phyloP scores from a whole-genome alignment of 2,113 vertebrate genomes.

The Hippocampus comes region DNA sequence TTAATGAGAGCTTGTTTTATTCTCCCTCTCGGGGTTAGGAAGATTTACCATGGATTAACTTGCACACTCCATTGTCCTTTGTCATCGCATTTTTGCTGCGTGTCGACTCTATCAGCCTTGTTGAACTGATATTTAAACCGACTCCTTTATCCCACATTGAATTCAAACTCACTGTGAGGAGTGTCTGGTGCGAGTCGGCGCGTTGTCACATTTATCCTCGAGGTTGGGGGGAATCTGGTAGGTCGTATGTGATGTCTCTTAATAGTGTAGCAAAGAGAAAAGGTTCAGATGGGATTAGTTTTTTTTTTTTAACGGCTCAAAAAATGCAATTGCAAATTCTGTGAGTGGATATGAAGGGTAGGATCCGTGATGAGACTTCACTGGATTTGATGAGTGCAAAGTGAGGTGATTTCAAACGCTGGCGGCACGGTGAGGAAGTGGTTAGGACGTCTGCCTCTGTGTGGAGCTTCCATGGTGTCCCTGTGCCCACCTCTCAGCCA shows the following conservation, averaged over 20 bases:
- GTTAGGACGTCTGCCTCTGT: too few relatives aligned
- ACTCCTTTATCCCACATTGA: slow-evolving; percentile 5
- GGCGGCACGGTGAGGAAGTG: neutral
- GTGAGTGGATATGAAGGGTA: slow-evolving; percentile 32
- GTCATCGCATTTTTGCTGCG: slow-evolving; percentile 38
- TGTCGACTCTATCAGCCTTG: slow-evolving; percentile 21
- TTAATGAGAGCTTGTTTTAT: slow-evolving; percentile 74
- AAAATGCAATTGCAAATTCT: slow-evolving; percentile 40
- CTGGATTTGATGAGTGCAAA: neutral
- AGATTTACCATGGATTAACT: slow-evolving; percentile 75
- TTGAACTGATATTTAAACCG: slow-evolving; percentile 12
- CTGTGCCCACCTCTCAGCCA: too few relatives aligned
- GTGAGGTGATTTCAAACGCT: neutral
- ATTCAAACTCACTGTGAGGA: neutral
- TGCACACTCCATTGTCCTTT: slow-evolving; percentile 56
- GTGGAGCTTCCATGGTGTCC: too few relatives aligned
- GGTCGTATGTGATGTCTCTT: slow-evolving; percentile 33
- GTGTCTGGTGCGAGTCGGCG: neutral
- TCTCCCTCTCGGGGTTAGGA: slow-evolving; percentile 67
- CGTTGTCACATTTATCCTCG: slow-evolving; percentile 11
- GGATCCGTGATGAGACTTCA: slow-evolving; percentile 27
- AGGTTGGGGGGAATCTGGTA: slow-evolving; percentile 27
- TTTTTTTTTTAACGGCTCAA: slow-evolving; percentile 35
- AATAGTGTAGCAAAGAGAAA: slow-evolving; percentile 27
- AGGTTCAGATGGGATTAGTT: slow-evolving; percentile 47